A percentile compares a stretch with the other conserved stretches of the same genome.
phyloP scores from a whole-genome alignment of 2,797 vertebrate species.

The Peromyscus aztecus region DNA sequence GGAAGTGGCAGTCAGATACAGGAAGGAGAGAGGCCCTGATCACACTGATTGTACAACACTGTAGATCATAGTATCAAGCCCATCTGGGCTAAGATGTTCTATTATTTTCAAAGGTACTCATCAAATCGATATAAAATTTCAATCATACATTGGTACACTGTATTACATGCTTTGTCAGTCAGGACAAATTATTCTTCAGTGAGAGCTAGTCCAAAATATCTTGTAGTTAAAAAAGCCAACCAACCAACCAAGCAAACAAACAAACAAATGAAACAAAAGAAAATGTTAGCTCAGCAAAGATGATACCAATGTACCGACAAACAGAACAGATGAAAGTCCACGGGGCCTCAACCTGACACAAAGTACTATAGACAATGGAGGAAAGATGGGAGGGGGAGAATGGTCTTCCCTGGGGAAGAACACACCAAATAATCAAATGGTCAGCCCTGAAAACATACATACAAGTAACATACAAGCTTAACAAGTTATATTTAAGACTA shows the following conservation, averaged over 20 bases:
- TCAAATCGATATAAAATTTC: not conserved
- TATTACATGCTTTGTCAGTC: not conserved
- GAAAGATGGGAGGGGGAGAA: not conserved
- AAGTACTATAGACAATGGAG: not conserved
- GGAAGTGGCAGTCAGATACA: not conserved
- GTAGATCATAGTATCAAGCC: not conserved
- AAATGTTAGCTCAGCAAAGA: not conserved
- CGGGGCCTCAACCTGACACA: not conserved
- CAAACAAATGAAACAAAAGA: not conserved
- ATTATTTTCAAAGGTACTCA: not conserved
- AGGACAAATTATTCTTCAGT: not conserved
- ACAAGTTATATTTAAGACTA: not conserved
- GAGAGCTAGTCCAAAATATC: not conserved
- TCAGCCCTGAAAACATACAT: not conserved
- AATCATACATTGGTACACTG: not conserved
- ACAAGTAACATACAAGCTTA: not conserved
- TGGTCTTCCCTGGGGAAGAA: not conserved
- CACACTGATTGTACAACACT: not conserved
- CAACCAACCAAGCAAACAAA: not conserved
- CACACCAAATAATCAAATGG: not conserved
- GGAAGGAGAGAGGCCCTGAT: not conserved
- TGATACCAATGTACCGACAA: not conserved
- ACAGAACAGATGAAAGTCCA: not conserved
- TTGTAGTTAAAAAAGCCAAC: not conserved
- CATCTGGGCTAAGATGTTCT: not conserved